These are phyloP conservation scores for Mus spicilegus DNA, from an alignment of 2,113 vertebrate genomes.

Conservation along the genomic window DNA sequence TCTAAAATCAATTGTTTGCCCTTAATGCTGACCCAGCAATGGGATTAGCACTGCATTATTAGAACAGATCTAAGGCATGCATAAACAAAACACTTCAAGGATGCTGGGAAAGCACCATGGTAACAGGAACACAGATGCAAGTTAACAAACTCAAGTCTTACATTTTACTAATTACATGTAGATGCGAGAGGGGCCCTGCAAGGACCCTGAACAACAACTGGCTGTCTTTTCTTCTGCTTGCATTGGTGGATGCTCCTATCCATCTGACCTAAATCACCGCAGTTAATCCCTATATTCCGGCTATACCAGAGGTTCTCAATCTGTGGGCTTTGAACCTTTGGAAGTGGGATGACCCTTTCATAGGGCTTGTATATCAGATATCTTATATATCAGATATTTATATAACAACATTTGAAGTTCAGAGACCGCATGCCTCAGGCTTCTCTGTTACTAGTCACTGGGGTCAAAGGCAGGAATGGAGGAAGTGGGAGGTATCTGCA, in stretches of 20 bases:
- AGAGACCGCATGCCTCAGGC: neutral
- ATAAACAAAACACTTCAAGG: constrained; percentile 21
- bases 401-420: neutral
- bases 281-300: neutral
- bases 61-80: constrained; percentile 36
- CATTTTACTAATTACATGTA: constrained; percentile 9
- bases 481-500: neutral
- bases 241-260: neutral
- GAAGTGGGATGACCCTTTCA: neutral
- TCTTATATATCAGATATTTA: neutral
- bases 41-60: constrained; percentile 54
- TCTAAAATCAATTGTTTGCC: constrained; percentile 63
- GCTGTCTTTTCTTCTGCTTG: neutral
- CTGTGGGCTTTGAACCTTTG: neutral
- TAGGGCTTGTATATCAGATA: neutral
- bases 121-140: constrained; percentile 28
- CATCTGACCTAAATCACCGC: neutral
- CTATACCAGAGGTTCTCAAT: neutral
- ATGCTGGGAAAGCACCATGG: constrained; percentile 39
- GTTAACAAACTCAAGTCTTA: neutral
- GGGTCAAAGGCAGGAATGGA: neutral
- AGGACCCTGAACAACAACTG: neutral
- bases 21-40: constrained; percentile 56
- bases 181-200: neutral
- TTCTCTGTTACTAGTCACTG: neutral